These are phyloP conservation scores for Drosophila burlai DNA, from an alignment of 1,140 invertebrate genomes.

Conservation along the genomic window DNA sequence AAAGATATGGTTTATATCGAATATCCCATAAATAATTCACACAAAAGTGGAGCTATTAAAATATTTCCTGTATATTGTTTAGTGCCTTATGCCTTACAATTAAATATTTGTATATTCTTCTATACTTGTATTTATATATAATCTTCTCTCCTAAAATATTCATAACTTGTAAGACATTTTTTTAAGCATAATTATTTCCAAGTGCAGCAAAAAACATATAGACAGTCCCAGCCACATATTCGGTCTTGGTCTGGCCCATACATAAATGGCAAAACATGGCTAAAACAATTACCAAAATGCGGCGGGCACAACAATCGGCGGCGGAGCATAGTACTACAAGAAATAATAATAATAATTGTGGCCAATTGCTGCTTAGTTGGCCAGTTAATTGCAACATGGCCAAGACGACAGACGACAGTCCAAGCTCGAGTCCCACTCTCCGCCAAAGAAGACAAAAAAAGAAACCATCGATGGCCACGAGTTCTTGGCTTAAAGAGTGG, in stretches of 20 bases:
- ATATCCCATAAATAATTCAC: not conserved
- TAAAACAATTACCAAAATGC: slow-evolving; percentile 79
- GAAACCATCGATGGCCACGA: slow-evolving; percentile 36
- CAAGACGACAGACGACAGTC: slow-evolving; percentile 51
- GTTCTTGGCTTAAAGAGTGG: slow-evolving; percentile 32
- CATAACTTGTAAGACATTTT: too few relatives aligned
- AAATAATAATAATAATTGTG: slow-evolving; percentile 83
- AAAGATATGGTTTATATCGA: not conserved
- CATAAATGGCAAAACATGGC: slow-evolving; percentile 75
- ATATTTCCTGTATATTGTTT: not conserved
- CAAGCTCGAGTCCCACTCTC: slow-evolving; percentile 21
- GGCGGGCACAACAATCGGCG: slow-evolving; percentile 35
- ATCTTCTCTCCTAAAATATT: not conserved
- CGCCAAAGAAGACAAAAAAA: not conserved
- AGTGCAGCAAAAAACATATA: slow-evolving; percentile 36
- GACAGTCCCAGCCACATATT: slow-evolving; percentile 49
- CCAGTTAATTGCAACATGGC: slow-evolving; percentile 80
- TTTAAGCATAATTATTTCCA: not conserved
- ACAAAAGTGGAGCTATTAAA: too few relatives aligned
- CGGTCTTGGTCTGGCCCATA: slow-evolving; percentile 57
- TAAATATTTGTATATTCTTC: not conserved
- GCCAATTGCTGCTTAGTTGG: slow-evolving; percentile 82
- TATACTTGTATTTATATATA: not conserved
- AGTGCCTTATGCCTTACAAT: not conserved
- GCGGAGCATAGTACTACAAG: slow-evolving; percentile 42